A percentile compares a stretch with the other conserved stretches of the same genome.
Evolutionary conservation across 2,797 vertebrate genomes (phyloP).

Genomic region (Chelon auratus): DNA sequence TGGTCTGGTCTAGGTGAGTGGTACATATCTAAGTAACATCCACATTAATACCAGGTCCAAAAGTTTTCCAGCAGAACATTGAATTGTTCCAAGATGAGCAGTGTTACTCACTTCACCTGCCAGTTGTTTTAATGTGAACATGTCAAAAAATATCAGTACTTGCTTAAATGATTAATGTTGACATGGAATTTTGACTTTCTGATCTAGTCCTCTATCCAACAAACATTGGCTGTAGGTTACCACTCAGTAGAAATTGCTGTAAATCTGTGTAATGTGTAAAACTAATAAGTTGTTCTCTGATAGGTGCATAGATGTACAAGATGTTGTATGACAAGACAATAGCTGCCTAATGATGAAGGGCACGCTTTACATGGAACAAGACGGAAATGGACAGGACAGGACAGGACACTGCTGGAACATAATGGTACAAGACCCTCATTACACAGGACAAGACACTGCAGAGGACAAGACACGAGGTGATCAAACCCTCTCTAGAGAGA

Average conservation of each 20-base stretch:
- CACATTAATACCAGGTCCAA: no score
- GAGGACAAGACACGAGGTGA: slow-evolving; percentile 73
- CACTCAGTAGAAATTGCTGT: not conserved
- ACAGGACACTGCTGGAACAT: slow-evolving; percentile 56
- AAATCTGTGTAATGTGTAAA: slow-evolving; percentile 8
- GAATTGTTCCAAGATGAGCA: no score
- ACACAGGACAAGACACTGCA: slow-evolving; percentile 67
- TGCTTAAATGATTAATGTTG: not conserved
- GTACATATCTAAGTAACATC: no score
- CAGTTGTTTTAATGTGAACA: no score
- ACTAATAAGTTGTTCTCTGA: slow-evolving; percentile 33
- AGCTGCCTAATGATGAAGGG: slow-evolving; percentile 73
- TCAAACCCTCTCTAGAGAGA: slow-evolving; percentile 73
- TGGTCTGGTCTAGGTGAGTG: no score
- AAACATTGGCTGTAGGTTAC: not conserved
- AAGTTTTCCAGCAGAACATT: no score
- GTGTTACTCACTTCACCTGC: no score
- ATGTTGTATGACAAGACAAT: slow-evolving; percentile 63
- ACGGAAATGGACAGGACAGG: slow-evolving; percentile 53
- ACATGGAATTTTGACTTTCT: not conserved
- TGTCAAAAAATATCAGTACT: not conserved
- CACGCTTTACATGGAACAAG: slow-evolving; percentile 62
- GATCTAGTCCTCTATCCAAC: not conserved
- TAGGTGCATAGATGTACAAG: slow-evolving; percentile 46
- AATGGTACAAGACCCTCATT: slow-evolving; percentile 72